Evolutionary conservation across 2,888 invertebrate species (phyloP).

Genomic region (Strigamia crassipes): DNA sequence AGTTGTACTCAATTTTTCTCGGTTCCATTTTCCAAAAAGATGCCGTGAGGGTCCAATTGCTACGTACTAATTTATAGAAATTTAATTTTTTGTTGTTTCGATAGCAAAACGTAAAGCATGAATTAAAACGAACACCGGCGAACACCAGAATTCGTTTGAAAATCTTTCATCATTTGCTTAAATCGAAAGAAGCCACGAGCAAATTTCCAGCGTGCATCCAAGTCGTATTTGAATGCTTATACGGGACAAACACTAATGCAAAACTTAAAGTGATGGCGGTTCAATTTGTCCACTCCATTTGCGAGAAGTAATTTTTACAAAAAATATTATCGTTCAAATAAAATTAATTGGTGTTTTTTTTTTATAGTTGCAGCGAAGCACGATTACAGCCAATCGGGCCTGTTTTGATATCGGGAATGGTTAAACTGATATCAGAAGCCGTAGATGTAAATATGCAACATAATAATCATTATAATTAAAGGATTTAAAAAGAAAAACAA

Average conservation of each 20-base stretch:
- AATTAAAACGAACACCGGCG: slow-evolving; percentile 76
- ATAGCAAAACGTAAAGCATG: slow-evolving; percentile 58
- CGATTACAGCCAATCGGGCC: slow-evolving; percentile 70
- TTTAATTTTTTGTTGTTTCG: background rate
- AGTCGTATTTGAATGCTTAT: slow-evolving; percentile 85
- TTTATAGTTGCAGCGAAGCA: slow-evolving; percentile 66
- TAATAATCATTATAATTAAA: background rate
- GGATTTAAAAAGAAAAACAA: too few relatives aligned
- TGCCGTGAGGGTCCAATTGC: slow-evolving; percentile 52
- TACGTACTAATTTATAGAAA: background rate
- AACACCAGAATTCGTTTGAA: slow-evolving; percentile 83
- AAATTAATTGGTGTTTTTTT: slow-evolving; percentile 52
- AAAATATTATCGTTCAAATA: too few relatives aligned
- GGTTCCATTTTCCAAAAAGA: slow-evolving; percentile 67
- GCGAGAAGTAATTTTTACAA: slow-evolving; percentile 80
- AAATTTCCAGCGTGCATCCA: slow-evolving; percentile 76
- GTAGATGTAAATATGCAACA: slow-evolving; percentile 55
- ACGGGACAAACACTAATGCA: slow-evolving; percentile 79
- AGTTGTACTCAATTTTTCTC: slow-evolving; percentile 78
- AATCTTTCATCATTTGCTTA: slow-evolving; percentile 79
- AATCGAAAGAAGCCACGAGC: slow-evolving; percentile 60
- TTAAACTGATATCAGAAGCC: slow-evolving; percentile 70
- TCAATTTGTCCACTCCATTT: slow-evolving; percentile 78
- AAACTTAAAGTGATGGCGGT: slow-evolving; percentile 80
- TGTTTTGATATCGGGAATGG: slow-evolving; percentile 73